phyloP scores from a whole-genome alignment of 1,140 invertebrate species.

The Propsilocerus akamusi region DNA sequence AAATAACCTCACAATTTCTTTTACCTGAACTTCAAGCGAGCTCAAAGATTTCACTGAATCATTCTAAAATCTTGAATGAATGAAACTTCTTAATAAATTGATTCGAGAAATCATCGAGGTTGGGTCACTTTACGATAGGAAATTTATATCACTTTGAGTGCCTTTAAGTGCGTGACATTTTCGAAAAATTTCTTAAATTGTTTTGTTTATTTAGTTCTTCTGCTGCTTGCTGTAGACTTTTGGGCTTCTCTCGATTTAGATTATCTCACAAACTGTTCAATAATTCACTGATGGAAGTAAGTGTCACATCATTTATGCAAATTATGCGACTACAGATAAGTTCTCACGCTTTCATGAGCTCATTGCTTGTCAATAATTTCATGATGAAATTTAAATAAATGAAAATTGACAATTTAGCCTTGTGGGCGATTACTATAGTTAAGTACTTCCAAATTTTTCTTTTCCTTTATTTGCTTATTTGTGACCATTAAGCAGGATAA shows the following conservation, averaged over 20 bases:
- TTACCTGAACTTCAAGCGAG: no score
- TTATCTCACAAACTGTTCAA: background rate
- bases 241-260: no score
- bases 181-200: background rate
- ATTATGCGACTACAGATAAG: background rate
- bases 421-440: background rate
- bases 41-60: no score
- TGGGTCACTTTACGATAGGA: background rate
- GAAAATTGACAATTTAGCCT: background rate
- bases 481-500: background rate
- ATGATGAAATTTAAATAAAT: background rate
- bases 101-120: no score
- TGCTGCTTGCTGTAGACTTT: no score
- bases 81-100: background rate
- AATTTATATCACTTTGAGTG: constrained; percentile 2
- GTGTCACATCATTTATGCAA: background rate
- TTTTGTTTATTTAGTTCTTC: no score
- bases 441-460: background rate
- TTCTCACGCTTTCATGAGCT: background rate
- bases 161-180: background rate
- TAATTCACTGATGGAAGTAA: background rate
- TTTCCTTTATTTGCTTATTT: background rate
- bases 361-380: background rate
- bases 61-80: no score
- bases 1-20: no score